Evolutionary conservation across 2,888 invertebrate species (phyloP), one percentile per base, ranked within the genome.

Genomic region (Xanthorhoe designata): DNA sequence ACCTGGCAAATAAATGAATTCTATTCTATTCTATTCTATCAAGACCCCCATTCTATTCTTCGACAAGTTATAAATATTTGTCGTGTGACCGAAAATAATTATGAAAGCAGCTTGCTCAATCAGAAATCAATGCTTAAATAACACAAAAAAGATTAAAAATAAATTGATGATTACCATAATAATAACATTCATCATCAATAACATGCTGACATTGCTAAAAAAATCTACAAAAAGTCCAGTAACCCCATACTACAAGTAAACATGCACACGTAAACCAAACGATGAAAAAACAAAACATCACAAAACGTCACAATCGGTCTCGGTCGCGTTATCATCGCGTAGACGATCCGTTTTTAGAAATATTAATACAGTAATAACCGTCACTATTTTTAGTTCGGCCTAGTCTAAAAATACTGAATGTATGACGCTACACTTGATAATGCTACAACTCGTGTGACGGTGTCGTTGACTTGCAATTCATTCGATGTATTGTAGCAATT

Each of bases 321-420:
- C 88, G 83, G 82, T 68, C 85, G 78, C 84, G 90, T 91, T 92
- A 92, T 92, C 92, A 90, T 73, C 81, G 85, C 86, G 90, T 88
- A 90, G 89, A 90, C 90, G 88, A 86, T 92, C 92, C 91, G 86
- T 93, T 92, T 93, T 93, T 93, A 93, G 93, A 93, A 92, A 93
- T 93, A 93, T 93, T 93, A 93, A 92, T 92, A 91, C 92, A 90
- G 91, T 92, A 90, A 93, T 93, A 92, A 93, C 91, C 81, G 87
- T 82, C 83, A 89, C 92, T 93, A 93, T 92, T 91, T 93, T 91
- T 93, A 93, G 93, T 90, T 75, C 85, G 87, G 88, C 89, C 92
- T 92, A 92, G 90, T 86, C 93, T 93, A 93, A 93, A 93, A 91
- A 92, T 93, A 93, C 84, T 60, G 81, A 79, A 72, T 84, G 85